Evolutionary conservation across 53 echinoderm and acorn worm genomes (phyloP).

Genomic region (Zoroaster sp.): DNA sequence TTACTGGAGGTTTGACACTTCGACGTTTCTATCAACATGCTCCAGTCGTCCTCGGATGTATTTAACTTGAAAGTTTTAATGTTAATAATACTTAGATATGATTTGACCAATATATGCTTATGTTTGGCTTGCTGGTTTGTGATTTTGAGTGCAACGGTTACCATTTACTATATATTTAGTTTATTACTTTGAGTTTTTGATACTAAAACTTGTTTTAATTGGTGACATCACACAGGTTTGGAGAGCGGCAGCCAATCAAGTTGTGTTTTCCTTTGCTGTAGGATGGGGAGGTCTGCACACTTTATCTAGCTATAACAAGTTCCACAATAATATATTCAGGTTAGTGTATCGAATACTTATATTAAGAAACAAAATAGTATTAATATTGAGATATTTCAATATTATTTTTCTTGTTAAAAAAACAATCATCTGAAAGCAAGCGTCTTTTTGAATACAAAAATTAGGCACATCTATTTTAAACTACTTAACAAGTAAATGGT

Average conservation of each 20-base stretch:
- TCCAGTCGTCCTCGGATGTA: no score
- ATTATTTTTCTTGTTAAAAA: background rate
- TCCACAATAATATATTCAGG: conserved; percentile 77
- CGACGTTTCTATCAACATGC: no score
- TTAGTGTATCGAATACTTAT: background rate
- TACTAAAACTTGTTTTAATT: background rate
- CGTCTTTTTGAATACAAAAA: background rate
- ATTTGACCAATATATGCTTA: no score
- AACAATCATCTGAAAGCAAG: background rate
- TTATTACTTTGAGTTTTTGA: no score
- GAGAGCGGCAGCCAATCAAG: conserved; percentile 93
- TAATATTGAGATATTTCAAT: background rate
- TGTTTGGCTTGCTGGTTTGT: no score
- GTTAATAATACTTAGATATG: no score
- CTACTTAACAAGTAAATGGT: background rate
- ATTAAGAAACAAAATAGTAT: background rate
- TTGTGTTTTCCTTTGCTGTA: conserved; percentile 79
- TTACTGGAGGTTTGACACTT: no score
- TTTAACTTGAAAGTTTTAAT: no score
- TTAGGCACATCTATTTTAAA: background rate
- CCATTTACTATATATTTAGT: no score
- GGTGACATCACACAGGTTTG: conserved; percentile 69
- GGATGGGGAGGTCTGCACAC: conserved; percentile 90
- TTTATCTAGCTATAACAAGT: conserved; percentile 84
- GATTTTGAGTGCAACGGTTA: no score